These are phyloP conservation scores for Arrhamphus sclerolepis DNA, from an alignment of 2,797 vertebrate genomes.

Conservation along the genomic window DNA sequence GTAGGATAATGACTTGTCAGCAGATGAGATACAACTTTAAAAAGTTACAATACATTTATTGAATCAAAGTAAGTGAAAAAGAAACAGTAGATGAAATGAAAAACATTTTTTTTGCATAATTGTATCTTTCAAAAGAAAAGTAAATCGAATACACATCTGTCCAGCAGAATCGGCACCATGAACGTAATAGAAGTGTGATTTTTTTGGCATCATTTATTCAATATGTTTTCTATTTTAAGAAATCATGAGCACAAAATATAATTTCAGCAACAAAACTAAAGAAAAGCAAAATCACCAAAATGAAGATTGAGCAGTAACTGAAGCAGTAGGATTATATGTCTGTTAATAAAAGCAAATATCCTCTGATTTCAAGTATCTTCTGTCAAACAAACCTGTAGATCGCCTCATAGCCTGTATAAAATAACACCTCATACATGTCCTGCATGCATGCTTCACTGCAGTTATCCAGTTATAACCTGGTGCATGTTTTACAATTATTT, in stretches of 20 bases:
- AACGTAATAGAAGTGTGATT: conserved; percentile 78
- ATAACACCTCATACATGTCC: conserved; percentile 97
- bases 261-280: conserved; percentile 51
- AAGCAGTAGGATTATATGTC: conserved; percentile 41
- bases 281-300: conserved; percentile 66
- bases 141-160: conserved; percentile 88
- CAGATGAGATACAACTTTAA: conserved; percentile 64
- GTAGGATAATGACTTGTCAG: conserved; percentile 24
- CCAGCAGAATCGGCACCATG: conserved; percentile 90
- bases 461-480: conserved; percentile 44
- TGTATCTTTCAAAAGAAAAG: conserved; percentile 77
- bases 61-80: conserved; percentile 73
- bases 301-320: conserved; percentile 51
- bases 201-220: conserved; percentile 32
- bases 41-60: conserved; percentile 79
- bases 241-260: conserved; percentile 61
- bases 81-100: conserved; percentile 63
- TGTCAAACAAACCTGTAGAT: conserved; percentile 88
- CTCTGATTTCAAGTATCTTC: conserved; percentile 82
- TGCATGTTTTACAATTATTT: conserved; percentile 44
- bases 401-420: conserved; percentile 84
- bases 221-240: conserved; percentile 8
- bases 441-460: conserved; percentile 94
- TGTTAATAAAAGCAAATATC: conserved; percentile 63
- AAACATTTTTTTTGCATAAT: conserved; percentile 77